Evolutionary conservation across 2,888 invertebrate genomes (phyloP).

Genomic region (Beris chalybata): DNA sequence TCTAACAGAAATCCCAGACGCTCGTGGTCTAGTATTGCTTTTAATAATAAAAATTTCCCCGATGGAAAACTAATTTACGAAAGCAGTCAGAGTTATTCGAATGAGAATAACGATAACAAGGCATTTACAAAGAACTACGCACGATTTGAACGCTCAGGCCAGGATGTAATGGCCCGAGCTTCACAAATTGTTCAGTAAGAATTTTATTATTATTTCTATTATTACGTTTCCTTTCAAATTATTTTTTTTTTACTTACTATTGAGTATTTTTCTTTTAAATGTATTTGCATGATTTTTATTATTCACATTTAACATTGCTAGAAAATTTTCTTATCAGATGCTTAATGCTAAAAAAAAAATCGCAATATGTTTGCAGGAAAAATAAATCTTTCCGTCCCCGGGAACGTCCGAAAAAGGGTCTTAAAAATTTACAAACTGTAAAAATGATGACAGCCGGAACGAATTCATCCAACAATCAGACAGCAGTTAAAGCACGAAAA

Average conservation of each 20-base stretch:
- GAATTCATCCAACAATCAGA: constrained; percentile 44
- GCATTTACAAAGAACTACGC: constrained; percentile 42
- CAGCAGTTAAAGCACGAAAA: constrained; percentile 69
- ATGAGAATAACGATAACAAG: constrained; percentile 46
- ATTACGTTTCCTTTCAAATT: constrained; percentile 23
- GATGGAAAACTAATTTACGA: constrained; percentile 46
- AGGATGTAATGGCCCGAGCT: constrained; percentile 81
- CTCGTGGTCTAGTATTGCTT: constrained; percentile 46
- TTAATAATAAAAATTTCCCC: constrained; percentile 47
- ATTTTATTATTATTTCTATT: constrained; percentile 42
- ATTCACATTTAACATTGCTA: constrained; percentile 4
- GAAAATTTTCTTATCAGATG: constrained; percentile 13
- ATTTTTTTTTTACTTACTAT: constrained; percentile 43
- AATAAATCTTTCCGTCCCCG: constrained; percentile 90
- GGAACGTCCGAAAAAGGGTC: constrained; percentile 80
- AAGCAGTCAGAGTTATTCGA: constrained; percentile 41
- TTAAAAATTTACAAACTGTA: constrained; percentile 88
- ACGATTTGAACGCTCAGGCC: constrained; percentile 49
- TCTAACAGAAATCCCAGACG: constrained; percentile 42
- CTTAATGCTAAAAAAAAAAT: constrained; percentile 22
- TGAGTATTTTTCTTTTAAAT: constrained; percentile 36
- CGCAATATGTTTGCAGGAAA: constrained; percentile 64
- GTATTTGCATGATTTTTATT: constrained; percentile 13
- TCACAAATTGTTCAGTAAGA: constrained; percentile 88
- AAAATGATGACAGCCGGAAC: constrained; percentile 77